Conservation (phyloP, 2,113 vertebrate species). For the Merops nubicus region DNA sequence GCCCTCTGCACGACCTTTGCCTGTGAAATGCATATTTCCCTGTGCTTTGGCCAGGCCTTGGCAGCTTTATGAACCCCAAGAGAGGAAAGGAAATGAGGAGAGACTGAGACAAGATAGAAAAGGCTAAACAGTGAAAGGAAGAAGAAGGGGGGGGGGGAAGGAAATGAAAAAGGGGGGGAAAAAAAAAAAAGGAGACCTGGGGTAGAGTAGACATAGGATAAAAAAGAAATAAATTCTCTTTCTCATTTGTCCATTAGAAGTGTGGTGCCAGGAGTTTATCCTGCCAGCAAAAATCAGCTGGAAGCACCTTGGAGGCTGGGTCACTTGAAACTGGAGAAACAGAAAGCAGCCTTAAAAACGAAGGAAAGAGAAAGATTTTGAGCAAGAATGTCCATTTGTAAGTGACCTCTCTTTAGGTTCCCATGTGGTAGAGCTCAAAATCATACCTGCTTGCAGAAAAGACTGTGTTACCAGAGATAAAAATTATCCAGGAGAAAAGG, state of each 20-base stretch:
- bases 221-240: background rate
- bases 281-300: background rate
- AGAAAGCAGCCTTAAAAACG: background rate
- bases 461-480: background rate
- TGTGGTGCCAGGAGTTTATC: background rate
- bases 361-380: background rate
- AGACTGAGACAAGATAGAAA: conserved; percentile 48
- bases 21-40: conserved; percentile 42
- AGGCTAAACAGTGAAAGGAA: background rate
- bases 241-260: background rate
- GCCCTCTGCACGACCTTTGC: background rate
- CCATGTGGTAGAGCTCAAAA: background rate
- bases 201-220: background rate
- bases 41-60: conserved; percentile 23
- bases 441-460: background rate
- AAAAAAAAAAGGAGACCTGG: background rate
- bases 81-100: conserved; percentile 47
- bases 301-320: background rate
- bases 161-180: background rate
- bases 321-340: background rate
- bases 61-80: conserved; percentile 58
- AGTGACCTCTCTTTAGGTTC: background rate
- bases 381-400: background rate
- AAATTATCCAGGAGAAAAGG: background rate
- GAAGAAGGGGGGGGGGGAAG: background rate